phyloP scores from a whole-genome alignment of 2,888 invertebrate species.

The Phengaris alcon region DNA sequence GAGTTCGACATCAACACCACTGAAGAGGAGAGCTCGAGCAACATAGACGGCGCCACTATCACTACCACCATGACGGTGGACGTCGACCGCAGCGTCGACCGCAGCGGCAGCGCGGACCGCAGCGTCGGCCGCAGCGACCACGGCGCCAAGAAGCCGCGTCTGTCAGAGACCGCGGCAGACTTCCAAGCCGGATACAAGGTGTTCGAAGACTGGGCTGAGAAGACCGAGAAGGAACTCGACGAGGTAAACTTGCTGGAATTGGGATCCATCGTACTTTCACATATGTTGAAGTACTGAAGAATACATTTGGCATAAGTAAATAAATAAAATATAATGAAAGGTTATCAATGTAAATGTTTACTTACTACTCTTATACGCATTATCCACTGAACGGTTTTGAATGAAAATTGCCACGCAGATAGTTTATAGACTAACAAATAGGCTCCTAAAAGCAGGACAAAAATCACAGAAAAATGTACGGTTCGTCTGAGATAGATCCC shows the following conservation, averaged over 20 bases:
- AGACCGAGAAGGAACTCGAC: constrained; percentile 57
- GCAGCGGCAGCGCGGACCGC: constrained; percentile 34
- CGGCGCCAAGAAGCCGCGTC: constrained; percentile 59
- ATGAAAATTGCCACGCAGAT: too few species aligned
- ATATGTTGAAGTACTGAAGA: too few species aligned
- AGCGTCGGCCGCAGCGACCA: constrained; percentile 33
- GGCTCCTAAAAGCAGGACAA: too few species aligned
- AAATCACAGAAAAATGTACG: too few species aligned
- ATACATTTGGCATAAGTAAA: too few species aligned
- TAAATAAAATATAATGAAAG: too few species aligned
- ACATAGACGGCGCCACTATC: constrained; percentile 46
- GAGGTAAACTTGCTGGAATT: constrained; percentile 43
- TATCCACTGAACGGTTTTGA: too few species aligned
- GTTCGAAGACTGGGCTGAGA: constrained; percentile 63
- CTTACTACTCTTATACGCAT: too few species aligned
- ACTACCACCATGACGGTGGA: constrained; percentile 50
- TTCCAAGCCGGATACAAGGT: constrained; percentile 75
- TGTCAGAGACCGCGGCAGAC: constrained; percentile 49
- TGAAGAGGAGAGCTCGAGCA: constrained; percentile 38
- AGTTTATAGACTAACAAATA: too few species aligned
- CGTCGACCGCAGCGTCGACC: constrained; percentile 36
- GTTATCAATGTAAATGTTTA: too few species aligned
- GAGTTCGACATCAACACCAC: constrained; percentile 61
- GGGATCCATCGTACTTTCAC: too few species aligned
- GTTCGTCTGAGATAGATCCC: too few species aligned